Evolutionary conservation across 2,113 vertebrate species (phyloP).

Genomic region (Tachycineta bicolor): DNA sequence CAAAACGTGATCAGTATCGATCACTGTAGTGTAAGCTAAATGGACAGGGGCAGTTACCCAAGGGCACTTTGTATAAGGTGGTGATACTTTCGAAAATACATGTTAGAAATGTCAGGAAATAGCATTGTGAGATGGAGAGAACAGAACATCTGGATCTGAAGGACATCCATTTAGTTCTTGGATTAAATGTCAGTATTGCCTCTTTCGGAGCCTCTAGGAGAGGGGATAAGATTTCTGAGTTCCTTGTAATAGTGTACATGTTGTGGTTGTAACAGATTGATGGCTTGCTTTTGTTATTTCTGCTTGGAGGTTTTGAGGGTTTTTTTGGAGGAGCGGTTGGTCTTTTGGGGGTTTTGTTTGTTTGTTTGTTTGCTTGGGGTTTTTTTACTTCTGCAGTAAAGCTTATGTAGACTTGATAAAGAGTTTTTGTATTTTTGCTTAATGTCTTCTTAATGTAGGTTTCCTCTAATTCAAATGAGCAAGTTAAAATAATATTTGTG

Average conservation of each 20-base stretch:
- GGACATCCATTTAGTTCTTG: neutral
- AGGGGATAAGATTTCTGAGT: neutral
- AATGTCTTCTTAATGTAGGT: neutral
- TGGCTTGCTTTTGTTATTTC: neutral
- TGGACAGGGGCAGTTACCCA: rapidly evolving
- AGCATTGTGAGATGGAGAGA: neutral
- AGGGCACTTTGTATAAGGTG: neutral
- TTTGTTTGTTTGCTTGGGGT: neutral
- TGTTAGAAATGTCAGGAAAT: neutral
- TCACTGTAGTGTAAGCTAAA: neutral
- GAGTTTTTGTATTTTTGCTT: neutral
- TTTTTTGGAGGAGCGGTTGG: neutral
- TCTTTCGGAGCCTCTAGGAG: neutral
- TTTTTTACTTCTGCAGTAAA: neutral
- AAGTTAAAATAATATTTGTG: neutral
- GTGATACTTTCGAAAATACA: neutral
- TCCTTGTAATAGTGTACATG: neutral
- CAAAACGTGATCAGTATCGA: no score
- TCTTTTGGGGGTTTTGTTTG: neutral
- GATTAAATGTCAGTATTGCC: neutral
- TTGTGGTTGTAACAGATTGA: neutral
- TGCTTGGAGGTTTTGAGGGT: neutral
- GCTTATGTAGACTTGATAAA: neutral
- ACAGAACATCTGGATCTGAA: neutral
- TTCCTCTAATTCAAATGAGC: neutral